These are phyloP conservation scores for Hyperoodon ampullatus DNA, from an alignment of 2,113 vertebrate genomes.

Conservation along the genomic window DNA sequence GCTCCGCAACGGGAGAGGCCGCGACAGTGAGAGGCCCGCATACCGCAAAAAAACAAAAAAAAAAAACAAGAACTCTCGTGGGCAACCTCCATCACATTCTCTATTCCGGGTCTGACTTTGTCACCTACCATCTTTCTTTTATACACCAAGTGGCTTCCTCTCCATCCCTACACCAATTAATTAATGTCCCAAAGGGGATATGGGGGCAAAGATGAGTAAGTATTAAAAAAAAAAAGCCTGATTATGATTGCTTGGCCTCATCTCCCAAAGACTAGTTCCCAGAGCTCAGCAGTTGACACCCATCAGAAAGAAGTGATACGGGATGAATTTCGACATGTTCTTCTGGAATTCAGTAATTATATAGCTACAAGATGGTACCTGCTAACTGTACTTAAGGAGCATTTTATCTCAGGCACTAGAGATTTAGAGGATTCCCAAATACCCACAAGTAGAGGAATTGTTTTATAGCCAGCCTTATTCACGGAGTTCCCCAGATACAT, in stretches of 20 bases:
- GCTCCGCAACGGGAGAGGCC: too few relatives aligned
- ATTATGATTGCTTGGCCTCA: not conserved
- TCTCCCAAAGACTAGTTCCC: not conserved
- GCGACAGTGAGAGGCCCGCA: too few relatives aligned
- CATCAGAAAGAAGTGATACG: not conserved
- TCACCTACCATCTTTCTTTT: not conserved
- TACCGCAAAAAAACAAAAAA: too few relatives aligned
- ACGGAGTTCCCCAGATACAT: not conserved
- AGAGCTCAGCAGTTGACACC: not conserved
- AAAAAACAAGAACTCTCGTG: not conserved
- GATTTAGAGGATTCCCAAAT: conserved; percentile 15
- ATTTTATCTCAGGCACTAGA: not conserved
- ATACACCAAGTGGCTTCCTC: not conserved
- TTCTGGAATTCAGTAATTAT: not conserved
- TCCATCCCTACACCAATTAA: not conserved
- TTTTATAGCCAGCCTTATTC: not conserved
- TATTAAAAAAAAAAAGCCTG: not conserved
- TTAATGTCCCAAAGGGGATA: not conserved
- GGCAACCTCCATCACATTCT: not conserved
- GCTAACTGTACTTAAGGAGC: not conserved
- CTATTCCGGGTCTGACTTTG: not conserved
- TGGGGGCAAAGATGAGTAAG: not conserved
- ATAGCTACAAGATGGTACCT: not conserved
- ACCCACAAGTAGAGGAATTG: not conserved
- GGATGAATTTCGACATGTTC: not conserved